Base-by-base conservation (phyloP, 2,113 vertebrate genomes). In the Atherinomorus stipes region DNA sequence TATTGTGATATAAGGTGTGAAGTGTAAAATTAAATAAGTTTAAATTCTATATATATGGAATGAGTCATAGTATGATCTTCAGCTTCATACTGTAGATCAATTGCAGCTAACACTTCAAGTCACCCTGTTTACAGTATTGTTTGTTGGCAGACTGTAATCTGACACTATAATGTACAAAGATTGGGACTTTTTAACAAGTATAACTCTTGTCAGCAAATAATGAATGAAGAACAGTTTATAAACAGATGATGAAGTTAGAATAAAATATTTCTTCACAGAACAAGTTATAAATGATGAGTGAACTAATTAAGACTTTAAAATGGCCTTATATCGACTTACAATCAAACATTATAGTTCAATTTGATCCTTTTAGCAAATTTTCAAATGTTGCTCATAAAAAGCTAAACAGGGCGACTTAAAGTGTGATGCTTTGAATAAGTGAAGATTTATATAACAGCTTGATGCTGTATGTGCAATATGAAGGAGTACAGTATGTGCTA, bases 401-500 rank as follows among this genome's bases (percentile, higher is more conserved):
- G 31, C 31, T 51, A 53, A 59, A 64, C 21, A 22, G 26, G 37
- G 47, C 16, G 59, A 69, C 31, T 62, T 56, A 22, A 50, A 63
- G 45, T 34, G 19, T 19, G 8, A 2, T 38, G 7, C 51, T 64
- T 50, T 51, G n/a, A 13, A 34, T 44, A 37, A 26, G 18, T 26
- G 70, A 42, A 1, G 1, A 47, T 26, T 63, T 31, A 34, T 70
- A 19, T n/a, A 67, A 57, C 74, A 73, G 56, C 47, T 74, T 63
- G 71, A 76, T 83, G 66, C 69, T 74, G 69, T 71, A 85, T 77
- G 74, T 75, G 72, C 74, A 87, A 70, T 75, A 87, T 74, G 18
- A 71, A 80, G 50, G 45, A 13, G 13, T 21, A 80, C 25, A 51
- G n/a, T 60, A 21, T 78, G 28, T 80, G 52, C 65, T 72, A 12